Evolutionary conservation across 2,888 invertebrate species (phyloP), one percentile per base, ranked within the genome.

Genomic region (Melinaea menophilus): DNA sequence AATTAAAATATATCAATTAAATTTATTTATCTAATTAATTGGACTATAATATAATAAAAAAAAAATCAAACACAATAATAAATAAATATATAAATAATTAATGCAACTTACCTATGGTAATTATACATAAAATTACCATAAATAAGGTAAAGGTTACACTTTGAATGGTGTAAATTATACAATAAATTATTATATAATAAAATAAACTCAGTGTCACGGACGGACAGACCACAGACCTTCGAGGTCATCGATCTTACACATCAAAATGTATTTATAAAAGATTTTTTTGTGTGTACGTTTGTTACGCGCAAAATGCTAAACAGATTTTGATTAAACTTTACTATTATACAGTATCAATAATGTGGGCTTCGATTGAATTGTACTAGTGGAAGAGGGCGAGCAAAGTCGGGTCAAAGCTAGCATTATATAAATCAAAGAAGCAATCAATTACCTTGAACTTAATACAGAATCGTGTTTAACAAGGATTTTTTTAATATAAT

Each of bases 141-240:
- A 9, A 7, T 31, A 51, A 51, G 51, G 51, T 11, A 31, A 51
- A 48, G n/a, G 13, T 48, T 51, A 9, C 31, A 31, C 51, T 51
- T 22, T 51, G 51, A 51, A 63, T 61, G 70, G 66, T 67, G 67
- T 72, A 71, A 73, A 72, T 69, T 69, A 73, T 70, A 66, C 69
- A 55, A 67, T 46, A 63, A 69, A 70, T 71, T 67, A 68, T 65
- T 66, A 69, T 65, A 69, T 65, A 68, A 65, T 58, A 57, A 46
- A 59, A 60, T 65, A 63, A 66, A 67, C 62, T 70, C 75, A 75
- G 71, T 73, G 75, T 74, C 75, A 75, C 58, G 74, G 75, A 61
- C 71, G 61, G 35, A 59, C 56, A 57, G 56, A 67, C 61, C 65
- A 22, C 22, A 22, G 63, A 65, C 63, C 67, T 67, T 63, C 59